phyloP scores from a whole-genome alignment of 1,140 invertebrate species.

The Calycopis cecrops region DNA sequence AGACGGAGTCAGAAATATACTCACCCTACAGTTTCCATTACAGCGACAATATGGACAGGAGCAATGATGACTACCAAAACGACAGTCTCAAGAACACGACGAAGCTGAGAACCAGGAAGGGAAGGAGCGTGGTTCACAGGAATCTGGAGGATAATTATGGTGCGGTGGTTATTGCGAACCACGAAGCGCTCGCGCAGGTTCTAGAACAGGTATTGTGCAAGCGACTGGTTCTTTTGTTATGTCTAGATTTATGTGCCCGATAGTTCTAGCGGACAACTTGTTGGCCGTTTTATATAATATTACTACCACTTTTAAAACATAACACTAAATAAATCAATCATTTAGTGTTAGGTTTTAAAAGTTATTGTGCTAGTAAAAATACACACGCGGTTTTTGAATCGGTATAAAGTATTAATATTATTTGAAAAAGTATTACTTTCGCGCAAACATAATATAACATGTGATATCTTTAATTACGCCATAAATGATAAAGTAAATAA shows the following conservation, averaged over 20 bases:
- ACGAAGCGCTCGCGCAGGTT: constrained; percentile 89
- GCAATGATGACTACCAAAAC: constrained; percentile 64
- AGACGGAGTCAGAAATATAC: constrained; percentile 88
- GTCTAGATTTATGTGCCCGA: constrained; percentile 4
- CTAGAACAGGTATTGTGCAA: constrained; percentile 82
- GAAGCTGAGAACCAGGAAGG: constrained; percentile 83
- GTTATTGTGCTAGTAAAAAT: too few relatives aligned
- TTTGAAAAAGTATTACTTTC: too few relatives aligned
- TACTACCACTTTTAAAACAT: background rate
- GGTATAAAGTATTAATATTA: too few relatives aligned
- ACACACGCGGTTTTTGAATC: too few relatives aligned
- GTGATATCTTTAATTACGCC: too few relatives aligned
- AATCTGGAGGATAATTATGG: constrained; percentile 92
- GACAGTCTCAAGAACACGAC: constrained; percentile 71
- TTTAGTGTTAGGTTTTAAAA: too few relatives aligned
- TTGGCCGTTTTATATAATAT: background rate
- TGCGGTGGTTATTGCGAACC: constrained; percentile 91
- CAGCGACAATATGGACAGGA: constrained; percentile 61
- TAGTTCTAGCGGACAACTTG: background rate
- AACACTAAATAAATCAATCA: too few relatives aligned
- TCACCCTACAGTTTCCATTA: constrained; percentile 85
- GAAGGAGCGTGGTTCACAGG: constrained; percentile 85
- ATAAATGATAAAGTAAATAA: too few relatives aligned
- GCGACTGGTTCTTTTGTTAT: constrained; percentile 1
- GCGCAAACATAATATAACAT: too few relatives aligned